Percentiles rank a stretch among this genome's conserved stretches.
These are phyloP conservation scores for Corydoras maculifer DNA, from an alignment of 2,113 vertebrate species.

Conservation along the genomic window DNA sequence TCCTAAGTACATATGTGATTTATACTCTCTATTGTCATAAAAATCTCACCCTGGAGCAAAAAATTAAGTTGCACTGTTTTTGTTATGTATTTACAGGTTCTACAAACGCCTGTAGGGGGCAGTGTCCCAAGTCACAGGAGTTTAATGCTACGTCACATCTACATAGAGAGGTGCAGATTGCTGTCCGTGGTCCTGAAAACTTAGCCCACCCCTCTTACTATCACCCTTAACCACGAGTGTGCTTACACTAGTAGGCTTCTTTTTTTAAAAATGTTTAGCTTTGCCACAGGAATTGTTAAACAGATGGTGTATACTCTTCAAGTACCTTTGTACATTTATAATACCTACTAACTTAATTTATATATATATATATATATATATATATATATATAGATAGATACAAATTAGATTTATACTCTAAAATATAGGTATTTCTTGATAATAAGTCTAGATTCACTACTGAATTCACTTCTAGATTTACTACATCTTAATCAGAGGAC, in stretches of 20 bases:
- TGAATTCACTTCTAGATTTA: no score
- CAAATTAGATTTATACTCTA: no score
- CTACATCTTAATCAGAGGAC: no score
- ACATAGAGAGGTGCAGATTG: slow-evolving; percentile 45
- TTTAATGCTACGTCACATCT: slow-evolving; percentile 22
- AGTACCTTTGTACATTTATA: no score
- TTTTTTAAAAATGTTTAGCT: no score
- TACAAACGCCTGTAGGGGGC: slow-evolving; percentile 39
- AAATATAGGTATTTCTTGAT: no score
- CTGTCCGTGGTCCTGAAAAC: slow-evolving; percentile 72
- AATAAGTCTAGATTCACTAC: no score
- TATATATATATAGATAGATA: background rate
- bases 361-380: slow-evolving; percentile 1
- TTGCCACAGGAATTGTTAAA: no score
- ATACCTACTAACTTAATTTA: no score
- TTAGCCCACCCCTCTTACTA: slow-evolving; percentile 53
- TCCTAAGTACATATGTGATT: background rate
- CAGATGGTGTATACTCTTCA: no score
- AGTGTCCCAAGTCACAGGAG: slow-evolving; percentile 32
- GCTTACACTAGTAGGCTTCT: no score
- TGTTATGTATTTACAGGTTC: slow-evolving; percentile 27
- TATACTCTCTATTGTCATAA: background rate
- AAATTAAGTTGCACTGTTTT: background rate
- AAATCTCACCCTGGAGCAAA: background rate
- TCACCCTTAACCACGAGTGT: slow-evolving; percentile 26